Conservation (phyloP, 2,797 vertebrate species). For the Orientallactaga sibirica region DNA sequence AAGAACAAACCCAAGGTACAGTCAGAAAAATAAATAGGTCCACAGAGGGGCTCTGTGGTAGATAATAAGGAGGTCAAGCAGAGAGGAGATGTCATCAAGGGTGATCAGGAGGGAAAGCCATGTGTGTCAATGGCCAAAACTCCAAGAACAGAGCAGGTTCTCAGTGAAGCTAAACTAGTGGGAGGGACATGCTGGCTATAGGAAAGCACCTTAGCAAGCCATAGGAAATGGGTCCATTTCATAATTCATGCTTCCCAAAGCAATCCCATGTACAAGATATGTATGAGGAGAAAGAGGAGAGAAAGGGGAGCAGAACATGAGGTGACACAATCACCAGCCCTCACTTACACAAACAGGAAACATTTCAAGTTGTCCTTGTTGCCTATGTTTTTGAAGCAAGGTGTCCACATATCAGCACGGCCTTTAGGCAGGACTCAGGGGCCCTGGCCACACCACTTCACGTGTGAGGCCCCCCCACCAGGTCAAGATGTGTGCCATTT, state of each 20-base stretch:
- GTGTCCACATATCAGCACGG: not conserved
- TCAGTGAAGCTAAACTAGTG: not conserved
- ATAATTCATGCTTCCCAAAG: not conserved
- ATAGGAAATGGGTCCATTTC: constrained; percentile 34
- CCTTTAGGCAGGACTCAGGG: not conserved
- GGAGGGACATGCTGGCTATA: not conserved
- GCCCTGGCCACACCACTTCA: not conserved
- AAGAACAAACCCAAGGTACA: not conserved
- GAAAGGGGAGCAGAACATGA: not conserved
- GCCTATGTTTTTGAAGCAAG: constrained; percentile 3
- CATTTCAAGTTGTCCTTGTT: not conserved
- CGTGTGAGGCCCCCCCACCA: not conserved
- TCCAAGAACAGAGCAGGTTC: not conserved
- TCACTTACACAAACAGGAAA: constrained; percentile 56
- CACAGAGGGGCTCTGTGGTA: not conserved
- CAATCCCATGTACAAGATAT: not conserved
- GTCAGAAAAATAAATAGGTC: not conserved
- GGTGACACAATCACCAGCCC: not conserved
- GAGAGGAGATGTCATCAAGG: not conserved
- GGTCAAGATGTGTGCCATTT: not conserved
- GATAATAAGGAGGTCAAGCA: constrained; percentile 12
- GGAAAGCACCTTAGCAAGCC: not conserved
- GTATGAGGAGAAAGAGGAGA: not conserved
- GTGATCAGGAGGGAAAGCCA: not conserved
- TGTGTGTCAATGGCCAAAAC: not conserved